phyloP scores from a whole-genome alignment of 2,113 vertebrate species.

The Rostratula benghalensis region DNA sequence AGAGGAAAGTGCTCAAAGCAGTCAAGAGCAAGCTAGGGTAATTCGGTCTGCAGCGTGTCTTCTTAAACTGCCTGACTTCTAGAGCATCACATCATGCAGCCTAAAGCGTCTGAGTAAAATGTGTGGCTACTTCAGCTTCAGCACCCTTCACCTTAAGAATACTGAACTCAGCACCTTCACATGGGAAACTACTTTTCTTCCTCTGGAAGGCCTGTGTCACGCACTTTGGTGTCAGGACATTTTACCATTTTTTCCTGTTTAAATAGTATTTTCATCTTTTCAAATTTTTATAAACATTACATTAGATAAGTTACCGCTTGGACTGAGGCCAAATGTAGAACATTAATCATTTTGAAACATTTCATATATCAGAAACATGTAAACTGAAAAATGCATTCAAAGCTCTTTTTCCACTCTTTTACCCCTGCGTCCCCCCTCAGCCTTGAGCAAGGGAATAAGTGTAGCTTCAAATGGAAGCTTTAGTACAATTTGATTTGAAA shows the following conservation, averaged over 20 bases:
- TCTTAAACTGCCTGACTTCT: neutral
- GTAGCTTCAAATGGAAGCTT: neutral
- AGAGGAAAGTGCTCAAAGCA: neutral
- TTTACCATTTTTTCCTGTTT: neutral
- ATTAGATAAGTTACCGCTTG: neutral
- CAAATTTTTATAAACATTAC: neutral
- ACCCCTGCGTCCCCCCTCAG: neutral
- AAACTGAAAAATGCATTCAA: slow-evolving; percentile 1
- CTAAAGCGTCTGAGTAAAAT: neutral
- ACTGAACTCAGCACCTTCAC: neutral
- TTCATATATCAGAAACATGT: neutral
- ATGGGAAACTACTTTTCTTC: neutral
- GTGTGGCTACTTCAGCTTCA: neutral
- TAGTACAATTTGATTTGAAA: slow-evolving; percentile 6
- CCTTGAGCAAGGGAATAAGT: neutral
- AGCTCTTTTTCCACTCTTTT: neutral
- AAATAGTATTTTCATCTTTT: neutral
- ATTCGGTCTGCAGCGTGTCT: neutral
- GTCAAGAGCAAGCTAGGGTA: neutral
- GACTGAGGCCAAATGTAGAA: neutral
- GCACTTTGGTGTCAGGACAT: neutral
- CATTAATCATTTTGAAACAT: neutral
- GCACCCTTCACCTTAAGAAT: neutral
- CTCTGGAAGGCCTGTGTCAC: neutral
- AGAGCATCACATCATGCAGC: neutral